Percentiles rank a stretch among this genome's conserved stretches.
Evolutionary conservation across 2,797 vertebrate species (phyloP).

Genomic region (Myripristis jacobus): DNA sequence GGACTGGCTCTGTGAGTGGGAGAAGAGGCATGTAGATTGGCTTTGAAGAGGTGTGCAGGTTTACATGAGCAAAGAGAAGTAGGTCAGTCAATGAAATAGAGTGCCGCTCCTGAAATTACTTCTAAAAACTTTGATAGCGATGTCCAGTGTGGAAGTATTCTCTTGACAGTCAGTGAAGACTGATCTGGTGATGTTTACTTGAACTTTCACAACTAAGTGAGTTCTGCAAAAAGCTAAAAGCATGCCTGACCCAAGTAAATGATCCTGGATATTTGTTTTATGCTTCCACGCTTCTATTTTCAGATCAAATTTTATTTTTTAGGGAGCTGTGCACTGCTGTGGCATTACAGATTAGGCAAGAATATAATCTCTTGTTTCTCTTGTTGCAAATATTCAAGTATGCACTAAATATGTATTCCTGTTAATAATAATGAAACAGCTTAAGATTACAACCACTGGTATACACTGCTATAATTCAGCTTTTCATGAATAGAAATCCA

Average conservation of each 20-base stretch:
- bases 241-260: neutral
- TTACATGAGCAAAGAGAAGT: constrained; percentile 35
- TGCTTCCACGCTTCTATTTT: neutral
- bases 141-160: neutral
- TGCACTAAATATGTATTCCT: no score
- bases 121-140: constrained; percentile 28
- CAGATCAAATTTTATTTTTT: neutral
- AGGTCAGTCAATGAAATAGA: constrained; percentile 50
- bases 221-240: neutral
- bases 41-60: constrained; percentile 29
- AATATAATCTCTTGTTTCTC: constrained; percentile 1
- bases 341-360: neutral
- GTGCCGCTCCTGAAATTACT: constrained; percentile 27
- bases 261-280: neutral
- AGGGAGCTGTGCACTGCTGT: neutral
- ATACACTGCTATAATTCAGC: constrained; percentile 24
- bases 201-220: neutral
- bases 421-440: neutral
- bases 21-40: constrained; percentile 27
- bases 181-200: constrained; percentile 11
- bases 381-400: constrained; percentile 21
- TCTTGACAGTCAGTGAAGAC: neutral
- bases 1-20: constrained; percentile 41
- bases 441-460: constrained; percentile 1
- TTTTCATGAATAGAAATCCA: constrained; percentile 13